Percentiles rank a stretch among this genome's conserved stretches.
phyloP scores from a whole-genome alignment of 2,888 invertebrate genomes.

The Chloroclysta siterata region DNA sequence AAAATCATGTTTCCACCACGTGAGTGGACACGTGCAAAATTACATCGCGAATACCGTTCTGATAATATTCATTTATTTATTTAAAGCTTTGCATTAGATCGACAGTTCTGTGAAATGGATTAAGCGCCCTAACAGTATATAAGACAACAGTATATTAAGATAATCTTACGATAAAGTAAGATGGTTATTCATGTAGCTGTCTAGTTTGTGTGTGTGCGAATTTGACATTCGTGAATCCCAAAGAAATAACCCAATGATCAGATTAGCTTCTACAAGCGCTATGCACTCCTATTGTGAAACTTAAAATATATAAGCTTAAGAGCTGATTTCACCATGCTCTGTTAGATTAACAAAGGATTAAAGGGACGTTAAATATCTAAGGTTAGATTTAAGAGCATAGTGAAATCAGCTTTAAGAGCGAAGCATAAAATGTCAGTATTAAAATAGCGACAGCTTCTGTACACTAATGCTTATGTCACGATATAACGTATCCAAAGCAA shows the following conservation, averaged over 20 bases:
- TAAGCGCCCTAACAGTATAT: slow-evolving; percentile 12
- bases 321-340: too few relatives aligned
- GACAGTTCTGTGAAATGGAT: slow-evolving; percentile 22
- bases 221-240: neutral
- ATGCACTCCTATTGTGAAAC: neutral
- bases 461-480: too few relatives aligned
- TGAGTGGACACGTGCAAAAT: neutral
- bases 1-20: neutral
- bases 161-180: slow-evolving; percentile 1
- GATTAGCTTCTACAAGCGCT: neutral
- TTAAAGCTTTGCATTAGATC: slow-evolving; percentile 31
- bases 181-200: neutral
- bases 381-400: too few relatives aligned
- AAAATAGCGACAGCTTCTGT: too few relatives aligned
- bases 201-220: neutral
- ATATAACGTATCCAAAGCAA: too few relatives aligned
- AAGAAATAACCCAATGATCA: neutral
- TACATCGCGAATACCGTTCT: slow-evolving; percentile 6
- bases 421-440: neutral
- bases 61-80: slow-evolving; percentile 7
- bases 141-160: neutral
- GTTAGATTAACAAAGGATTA: too few relatives aligned
- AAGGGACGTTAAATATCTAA: too few relatives aligned
- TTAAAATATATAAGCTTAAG: neutral
- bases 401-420: too few relatives aligned